phyloP scores from a whole-genome alignment of 2,888 invertebrate genomes.

The Timandra comae region DNA sequence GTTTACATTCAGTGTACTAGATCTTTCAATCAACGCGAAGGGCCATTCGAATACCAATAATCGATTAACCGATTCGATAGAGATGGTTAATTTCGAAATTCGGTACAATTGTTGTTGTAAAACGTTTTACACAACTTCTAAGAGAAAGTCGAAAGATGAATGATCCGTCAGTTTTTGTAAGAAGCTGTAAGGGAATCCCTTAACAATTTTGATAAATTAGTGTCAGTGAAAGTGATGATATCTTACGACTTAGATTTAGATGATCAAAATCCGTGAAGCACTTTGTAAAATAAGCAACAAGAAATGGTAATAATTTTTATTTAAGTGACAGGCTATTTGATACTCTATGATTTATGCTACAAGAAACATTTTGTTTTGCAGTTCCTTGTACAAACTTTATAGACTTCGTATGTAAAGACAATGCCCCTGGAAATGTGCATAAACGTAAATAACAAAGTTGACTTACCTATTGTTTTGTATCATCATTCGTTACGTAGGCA shows the following conservation, averaged over 20 bases:
- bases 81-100: constrained; percentile 10
- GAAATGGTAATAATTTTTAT: too few relatives aligned
- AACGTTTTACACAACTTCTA: constrained; percentile 11
- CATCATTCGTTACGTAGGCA: constrained; percentile 54
- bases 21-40: constrained; percentile 20
- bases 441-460: neutral
- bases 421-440: too few relatives aligned
- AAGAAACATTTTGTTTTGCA: too few relatives aligned
- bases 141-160: constrained; percentile 23
- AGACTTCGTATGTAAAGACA: too few relatives aligned
- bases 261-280: too few relatives aligned
- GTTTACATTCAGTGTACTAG: constrained; percentile 18
- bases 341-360: too few relatives aligned
- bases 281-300: too few relatives aligned
- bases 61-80: constrained; percentile 14
- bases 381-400: too few relatives aligned
- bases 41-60: constrained; percentile 16
- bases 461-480: constrained; percentile 68
- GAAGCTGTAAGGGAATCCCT: constrained; percentile 18
- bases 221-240: constrained; percentile 13
- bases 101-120: constrained; percentile 4
- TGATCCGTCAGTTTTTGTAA: constrained; percentile 14
- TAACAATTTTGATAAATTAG: constrained; percentile 13
- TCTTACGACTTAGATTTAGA: too few relatives aligned
- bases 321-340: too few relatives aligned